A percentile compares a stretch with the other conserved stretches of the same genome.
Evolutionary conservation across 2,888 invertebrate genomes (phyloP).

Genomic region (Tipula helvola): DNA sequence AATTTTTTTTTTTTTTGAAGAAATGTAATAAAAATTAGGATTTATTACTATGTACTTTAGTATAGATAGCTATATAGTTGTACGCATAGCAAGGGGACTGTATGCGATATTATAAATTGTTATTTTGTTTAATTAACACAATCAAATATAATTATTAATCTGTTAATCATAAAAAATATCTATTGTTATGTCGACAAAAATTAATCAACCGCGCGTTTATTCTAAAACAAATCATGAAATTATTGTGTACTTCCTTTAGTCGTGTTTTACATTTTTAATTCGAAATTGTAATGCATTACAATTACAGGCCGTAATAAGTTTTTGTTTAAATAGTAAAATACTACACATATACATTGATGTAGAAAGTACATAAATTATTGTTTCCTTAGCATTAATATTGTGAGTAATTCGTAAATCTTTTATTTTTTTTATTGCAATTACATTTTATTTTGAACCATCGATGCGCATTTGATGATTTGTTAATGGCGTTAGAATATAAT

Average conservation of each 20-base stretch:
- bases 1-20: neutral
- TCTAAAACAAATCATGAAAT: neutral
- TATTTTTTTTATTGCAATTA: neutral
- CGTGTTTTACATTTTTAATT: neutral
- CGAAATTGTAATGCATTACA: neutral
- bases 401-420: neutral
- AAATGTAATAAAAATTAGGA: neutral
- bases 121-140: neutral
- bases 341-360: neutral
- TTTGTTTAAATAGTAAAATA: no score
- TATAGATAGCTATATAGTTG: neutral
- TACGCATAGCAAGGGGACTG: neutral
- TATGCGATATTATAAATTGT: neutral
- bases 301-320: no score
- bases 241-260: neutral
- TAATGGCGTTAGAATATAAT: neutral
- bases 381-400: neutral
- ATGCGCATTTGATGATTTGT: neutral
- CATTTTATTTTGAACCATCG: neutral
- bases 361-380: neutral
- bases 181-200: neutral
- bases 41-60: neutral
- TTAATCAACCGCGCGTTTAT: neutral
- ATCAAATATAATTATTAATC: neutral
- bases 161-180: neutral